Conservation (phyloP, 2,888 invertebrate genomes). For the Euzetes globulus region DNA sequence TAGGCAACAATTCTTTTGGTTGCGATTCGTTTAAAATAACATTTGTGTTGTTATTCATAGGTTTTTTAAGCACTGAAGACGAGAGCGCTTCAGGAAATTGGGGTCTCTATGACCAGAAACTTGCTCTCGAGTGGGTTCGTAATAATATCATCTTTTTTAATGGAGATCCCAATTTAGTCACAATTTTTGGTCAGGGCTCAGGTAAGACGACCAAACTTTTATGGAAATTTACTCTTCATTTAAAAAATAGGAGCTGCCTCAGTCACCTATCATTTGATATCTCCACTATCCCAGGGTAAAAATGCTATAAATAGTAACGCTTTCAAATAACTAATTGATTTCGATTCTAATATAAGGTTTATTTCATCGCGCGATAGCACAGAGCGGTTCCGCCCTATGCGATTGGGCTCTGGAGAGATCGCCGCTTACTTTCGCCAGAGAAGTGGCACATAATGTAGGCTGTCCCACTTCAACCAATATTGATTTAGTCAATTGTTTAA, state of each 20-base stretch:
- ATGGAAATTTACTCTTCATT: neutral
- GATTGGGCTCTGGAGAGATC: conserved; percentile 41
- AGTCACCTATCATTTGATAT: conserved; percentile 59
- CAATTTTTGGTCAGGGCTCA: conserved; percentile 72
- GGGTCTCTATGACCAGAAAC: conserved; percentile 51
- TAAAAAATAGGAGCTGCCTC: conserved; percentile 57
- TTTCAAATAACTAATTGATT: neutral
- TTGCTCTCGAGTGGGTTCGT: conserved; percentile 52
- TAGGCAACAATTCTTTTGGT: conserved; percentile 46
- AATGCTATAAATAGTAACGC: conserved; percentile 21
- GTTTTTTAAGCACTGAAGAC: conserved; percentile 52
- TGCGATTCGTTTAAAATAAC: neutral
- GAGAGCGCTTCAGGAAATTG: conserved; percentile 52
- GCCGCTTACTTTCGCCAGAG: conserved; percentile 38
- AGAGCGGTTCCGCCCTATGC: conserved; percentile 49
- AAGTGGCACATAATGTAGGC: conserved; percentile 37
- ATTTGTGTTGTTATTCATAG: conserved; percentile 42
- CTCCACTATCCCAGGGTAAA: conserved; percentile 59
- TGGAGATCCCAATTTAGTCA: conserved; percentile 69
- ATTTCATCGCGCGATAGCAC: conserved; percentile 49
- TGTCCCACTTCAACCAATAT: conserved; percentile 43
- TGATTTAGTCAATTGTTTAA: conserved; percentile 47
- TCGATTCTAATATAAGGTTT: conserved; percentile 42
- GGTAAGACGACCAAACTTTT: conserved; percentile 3
- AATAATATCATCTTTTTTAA: conserved; percentile 69